Evolutionary conservation across 2,797 vertebrate genomes (phyloP).

Genomic region (Odontamblyopus rebecca): DNA sequence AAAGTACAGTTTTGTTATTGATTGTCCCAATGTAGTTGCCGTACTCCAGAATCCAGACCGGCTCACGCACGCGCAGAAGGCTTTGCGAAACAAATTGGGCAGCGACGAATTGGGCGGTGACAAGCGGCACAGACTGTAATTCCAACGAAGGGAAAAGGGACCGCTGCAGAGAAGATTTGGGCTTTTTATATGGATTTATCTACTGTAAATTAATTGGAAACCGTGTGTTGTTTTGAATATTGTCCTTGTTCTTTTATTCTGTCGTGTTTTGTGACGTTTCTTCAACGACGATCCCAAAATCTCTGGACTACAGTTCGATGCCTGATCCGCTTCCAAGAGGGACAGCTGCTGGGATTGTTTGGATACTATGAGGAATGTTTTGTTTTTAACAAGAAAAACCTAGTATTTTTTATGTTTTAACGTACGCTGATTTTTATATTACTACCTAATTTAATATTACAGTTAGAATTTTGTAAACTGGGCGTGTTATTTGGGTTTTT

Average conservation of each 20-base stretch:
- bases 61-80: slow-evolving; percentile 1
- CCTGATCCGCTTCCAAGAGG: slow-evolving; percentile 18
- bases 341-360: slow-evolving; percentile 21
- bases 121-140: neutral
- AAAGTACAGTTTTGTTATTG: neutral
- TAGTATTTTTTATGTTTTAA: neutral
- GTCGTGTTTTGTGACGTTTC: slow-evolving; percentile 7
- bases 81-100: slow-evolving; percentile 9
- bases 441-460: slow-evolving; percentile 11
- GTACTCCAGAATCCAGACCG: neutral
- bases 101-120: slow-evolving; percentile 16
- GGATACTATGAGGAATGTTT: slow-evolving; percentile 35
- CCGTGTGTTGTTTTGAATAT: neutral
- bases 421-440: neutral
- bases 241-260: neutral
- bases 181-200: neutral
- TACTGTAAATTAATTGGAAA: neutral
- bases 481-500: slow-evolving; percentile 39
- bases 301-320: slow-evolving; percentile 60
- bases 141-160: neutral
- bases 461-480: slow-evolving; percentile 41
- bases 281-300: slow-evolving; percentile 54
- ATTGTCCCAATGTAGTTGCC: slow-evolving; percentile 4
- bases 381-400: neutral
- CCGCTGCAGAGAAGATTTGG: neutral